phyloP scores from a whole-genome alignment of 2,797 vertebrate genomes.

The Epinephelus coioides region DNA sequence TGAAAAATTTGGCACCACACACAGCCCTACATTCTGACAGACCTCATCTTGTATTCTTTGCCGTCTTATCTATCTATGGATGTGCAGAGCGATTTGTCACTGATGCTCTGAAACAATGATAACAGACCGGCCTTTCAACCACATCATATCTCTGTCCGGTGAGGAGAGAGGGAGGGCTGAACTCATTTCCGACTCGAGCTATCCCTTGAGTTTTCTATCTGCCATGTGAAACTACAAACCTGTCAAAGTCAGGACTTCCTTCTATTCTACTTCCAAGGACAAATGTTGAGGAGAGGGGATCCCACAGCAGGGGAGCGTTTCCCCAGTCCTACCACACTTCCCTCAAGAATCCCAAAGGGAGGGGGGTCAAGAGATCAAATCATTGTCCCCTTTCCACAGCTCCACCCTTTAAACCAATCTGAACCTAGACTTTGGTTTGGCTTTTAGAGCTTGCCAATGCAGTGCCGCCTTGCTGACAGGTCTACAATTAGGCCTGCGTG shows the following conservation, averaged over 20 bases:
- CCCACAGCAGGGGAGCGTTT: constrained; percentile 87
- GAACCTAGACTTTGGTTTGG: constrained; percentile 27
- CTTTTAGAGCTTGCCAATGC: constrained; percentile 2
- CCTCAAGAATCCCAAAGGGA: constrained; percentile 61
- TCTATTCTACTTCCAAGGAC: constrained; percentile 93
- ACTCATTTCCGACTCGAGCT: constrained; percentile 71
- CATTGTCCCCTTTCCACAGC: constrained; percentile 61
- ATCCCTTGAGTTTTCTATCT: constrained; percentile 85
- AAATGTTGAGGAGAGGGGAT: constrained; percentile 90
- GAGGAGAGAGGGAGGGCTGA: constrained; percentile 36
- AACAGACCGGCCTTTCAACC: constrained; percentile 22
- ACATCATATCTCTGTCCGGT: constrained; percentile 8
- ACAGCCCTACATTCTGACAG: background rate
- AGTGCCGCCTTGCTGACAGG: constrained; percentile 11
- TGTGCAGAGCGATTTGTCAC: constrained; percentile 15
- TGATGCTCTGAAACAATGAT: constrained; percentile 37
- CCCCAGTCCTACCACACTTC: constrained; percentile 75
- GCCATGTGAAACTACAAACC: constrained; percentile 91
- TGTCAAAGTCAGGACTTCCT: constrained; percentile 98
- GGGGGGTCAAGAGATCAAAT: constrained; percentile 65
- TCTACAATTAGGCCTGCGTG: constrained; percentile 34
- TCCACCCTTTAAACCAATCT: constrained; percentile 63
- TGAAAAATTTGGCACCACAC: background rate
- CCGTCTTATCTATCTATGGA: constrained; percentile 21
- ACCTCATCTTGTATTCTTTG: background rate